Base-by-base conservation (phyloP, 2,797 vertebrate species). In the Takifugu ocellatus region DNA sequence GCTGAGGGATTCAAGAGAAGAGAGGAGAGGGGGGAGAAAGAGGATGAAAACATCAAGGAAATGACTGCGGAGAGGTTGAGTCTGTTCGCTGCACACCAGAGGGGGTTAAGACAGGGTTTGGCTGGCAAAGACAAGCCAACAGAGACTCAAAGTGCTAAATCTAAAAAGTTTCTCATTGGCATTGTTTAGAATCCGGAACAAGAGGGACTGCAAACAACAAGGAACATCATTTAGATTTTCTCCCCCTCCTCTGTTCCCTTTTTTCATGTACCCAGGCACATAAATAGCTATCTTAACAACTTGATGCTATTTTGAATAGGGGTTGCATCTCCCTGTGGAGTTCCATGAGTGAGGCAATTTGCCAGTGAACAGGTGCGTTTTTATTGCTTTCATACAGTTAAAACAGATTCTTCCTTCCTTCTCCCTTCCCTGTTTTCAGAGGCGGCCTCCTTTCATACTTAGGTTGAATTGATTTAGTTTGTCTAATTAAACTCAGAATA, bases 401-500 rank as follows among this genome's bases (percentile, higher is more conserved):
- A 86, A 89, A 88, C 83, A 90, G 85, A 88, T 82, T 87, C 87
- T 85, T 85, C 82, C 76, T 88, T 89, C 79, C 75, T 59, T 81
- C 78, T 84, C 71, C 71, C 69, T 79, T 81, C 73, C 59, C 72
- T 76, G 84, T 83, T 89, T 86, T 87, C 80, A 81, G 78, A 84
- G 79, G 82, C 72, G 74, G 80, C 79, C 83, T 90, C 84, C 74
- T 91, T 91, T 92, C 89, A 90, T 88, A 82, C 89, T 79, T 85
- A 90, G 88, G 87, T 90, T 90, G 87, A 88, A 90, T 90, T 89
- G 89, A 91, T 92, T 90, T 90, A 87, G 89, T 90, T 90, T 90
- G 87, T 90, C 89, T 91, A 92, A 92, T 92, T 92, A 92, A 91
- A 91, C 89, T 90, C 86, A 84, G 88, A 89, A 89, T 88, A 90